Evolutionary conservation across 2,113 vertebrate genomes (phyloP).

Genomic region (Tringa solitaria): DNA sequence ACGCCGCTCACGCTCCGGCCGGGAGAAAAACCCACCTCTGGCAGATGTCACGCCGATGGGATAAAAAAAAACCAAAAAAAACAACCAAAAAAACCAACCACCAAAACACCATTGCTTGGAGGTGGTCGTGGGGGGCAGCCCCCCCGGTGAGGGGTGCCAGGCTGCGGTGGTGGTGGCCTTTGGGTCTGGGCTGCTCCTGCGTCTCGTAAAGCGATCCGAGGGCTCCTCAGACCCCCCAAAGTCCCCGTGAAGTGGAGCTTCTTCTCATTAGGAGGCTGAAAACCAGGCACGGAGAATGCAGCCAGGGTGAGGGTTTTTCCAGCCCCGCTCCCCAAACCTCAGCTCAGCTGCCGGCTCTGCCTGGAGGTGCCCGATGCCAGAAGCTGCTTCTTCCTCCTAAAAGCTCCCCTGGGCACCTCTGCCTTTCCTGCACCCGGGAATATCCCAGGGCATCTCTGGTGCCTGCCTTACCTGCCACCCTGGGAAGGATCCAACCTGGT

Average conservation of each 20-base stretch:
- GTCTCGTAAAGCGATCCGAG: fast-evolving
- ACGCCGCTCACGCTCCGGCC: background rate
- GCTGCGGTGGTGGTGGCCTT: background rate
- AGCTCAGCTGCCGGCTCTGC: background rate
- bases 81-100: no score
- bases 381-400: background rate
- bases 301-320: background rate
- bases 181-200: background rate
- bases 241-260: background rate
- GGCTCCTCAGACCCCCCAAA: background rate
- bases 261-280: fast-evolving
- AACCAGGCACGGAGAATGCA: fast-evolving
- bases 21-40: background rate
- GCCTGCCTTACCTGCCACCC: background rate
- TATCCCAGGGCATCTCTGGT: background rate
- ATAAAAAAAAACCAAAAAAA: no score
- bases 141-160: fast-evolving
- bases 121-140: background rate
- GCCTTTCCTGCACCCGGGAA: fast-evolving
- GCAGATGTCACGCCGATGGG: background rate
- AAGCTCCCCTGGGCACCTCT: background rate
- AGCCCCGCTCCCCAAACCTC: fast-evolving
- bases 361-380: background rate
- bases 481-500: background rate
- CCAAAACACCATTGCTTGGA: background rate